Percentiles rank a stretch among this genome's conserved stretches.
These are phyloP conservation scores for Mactromeris polynyma DNA, from an alignment of 2,888 invertebrate species.

Conservation along the genomic window DNA sequence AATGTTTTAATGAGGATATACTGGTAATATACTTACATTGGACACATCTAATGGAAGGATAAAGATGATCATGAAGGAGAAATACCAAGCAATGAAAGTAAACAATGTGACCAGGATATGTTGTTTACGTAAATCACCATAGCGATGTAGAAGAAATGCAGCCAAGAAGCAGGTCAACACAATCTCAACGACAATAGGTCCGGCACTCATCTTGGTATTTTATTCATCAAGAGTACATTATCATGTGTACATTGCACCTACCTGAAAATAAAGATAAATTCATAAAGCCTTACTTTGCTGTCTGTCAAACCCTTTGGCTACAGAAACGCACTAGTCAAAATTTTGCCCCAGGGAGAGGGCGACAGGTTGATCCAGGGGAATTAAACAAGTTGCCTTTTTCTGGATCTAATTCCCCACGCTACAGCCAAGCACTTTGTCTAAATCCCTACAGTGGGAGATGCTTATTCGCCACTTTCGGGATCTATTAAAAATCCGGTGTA, in stretches of 20 bases:
- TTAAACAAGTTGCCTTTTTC: too few species aligned
- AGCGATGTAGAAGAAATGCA: constrained; percentile 94
- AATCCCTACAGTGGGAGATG: not conserved
- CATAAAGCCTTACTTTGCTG: not conserved
- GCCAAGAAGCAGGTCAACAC: constrained; percentile 92
- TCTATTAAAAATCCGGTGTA: too few species aligned
- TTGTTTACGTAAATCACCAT: constrained; percentile 98
- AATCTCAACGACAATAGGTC: constrained; percentile 92
- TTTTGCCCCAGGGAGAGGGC: too few species aligned
- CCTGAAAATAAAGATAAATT: not conserved
- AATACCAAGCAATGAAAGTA: constrained; percentile 99
- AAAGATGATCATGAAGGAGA: constrained; percentile 98
- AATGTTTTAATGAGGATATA: too few species aligned
- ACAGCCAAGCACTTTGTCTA: not conserved
- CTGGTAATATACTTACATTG: constrained; percentile 91
- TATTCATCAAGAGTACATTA: not conserved
- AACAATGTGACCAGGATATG: constrained; percentile 97
- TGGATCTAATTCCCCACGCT: not conserved
- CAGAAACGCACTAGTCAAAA: not conserved
- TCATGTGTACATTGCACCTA: not conserved
- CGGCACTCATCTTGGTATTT: constrained; percentile 82
- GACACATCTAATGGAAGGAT: constrained; percentile 98
- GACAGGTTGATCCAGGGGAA: not conserved
- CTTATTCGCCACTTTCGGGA: too few species aligned
- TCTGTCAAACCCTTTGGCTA: not conserved